Evolutionary conservation across 2,797 vertebrate species (phyloP), one percentile per base, ranked within the genome.

Genomic region (Sebastes hopkinsi): DNA sequence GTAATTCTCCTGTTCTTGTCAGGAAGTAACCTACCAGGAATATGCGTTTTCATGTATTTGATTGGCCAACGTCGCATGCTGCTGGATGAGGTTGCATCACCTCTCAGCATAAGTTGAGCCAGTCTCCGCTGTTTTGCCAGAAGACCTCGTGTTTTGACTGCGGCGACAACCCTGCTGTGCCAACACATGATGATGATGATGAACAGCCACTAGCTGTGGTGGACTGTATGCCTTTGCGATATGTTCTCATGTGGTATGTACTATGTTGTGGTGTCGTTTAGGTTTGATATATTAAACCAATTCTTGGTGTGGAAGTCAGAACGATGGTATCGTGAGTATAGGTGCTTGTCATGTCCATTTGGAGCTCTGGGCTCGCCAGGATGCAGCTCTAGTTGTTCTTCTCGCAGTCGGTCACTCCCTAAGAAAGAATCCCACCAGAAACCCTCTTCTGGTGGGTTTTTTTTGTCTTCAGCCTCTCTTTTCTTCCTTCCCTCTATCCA

Each of bases 391-490:
- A 8, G 65, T 27, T 79, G 66, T 56, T 77, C 22, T 22, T 27
- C 71, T 38, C 38, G 77, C 65, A 70, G 8, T 65, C 13, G 2
- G 36, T 76, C 75, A 60, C 76, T 84, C 67, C 64, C 77, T 55
- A 27, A 29, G 60, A 75, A 71, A 65, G 58, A 90, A 76, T 27
- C 3, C 72, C 36, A 73, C 60, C 65, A 81, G 68, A 83, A 82
- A 73, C 23, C 11, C 32, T 87, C 65, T 29, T 56, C 27, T 67
- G 30, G 30, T 74, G 11, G 12, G 58, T 36, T 62, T 81, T 69
- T 46, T 77, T 80, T 9, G 56, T 77, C 59, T 69, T 60, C 8
- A 46, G 56, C 12, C 36, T 66, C 34, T 70, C 61, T 65, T 38
- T 64, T 65, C 61, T 60, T 73, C 60, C 58, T 77, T 0, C 36